Conservation (phyloP, 2,888 invertebrate species). For the Apoderus coryli region DNA sequence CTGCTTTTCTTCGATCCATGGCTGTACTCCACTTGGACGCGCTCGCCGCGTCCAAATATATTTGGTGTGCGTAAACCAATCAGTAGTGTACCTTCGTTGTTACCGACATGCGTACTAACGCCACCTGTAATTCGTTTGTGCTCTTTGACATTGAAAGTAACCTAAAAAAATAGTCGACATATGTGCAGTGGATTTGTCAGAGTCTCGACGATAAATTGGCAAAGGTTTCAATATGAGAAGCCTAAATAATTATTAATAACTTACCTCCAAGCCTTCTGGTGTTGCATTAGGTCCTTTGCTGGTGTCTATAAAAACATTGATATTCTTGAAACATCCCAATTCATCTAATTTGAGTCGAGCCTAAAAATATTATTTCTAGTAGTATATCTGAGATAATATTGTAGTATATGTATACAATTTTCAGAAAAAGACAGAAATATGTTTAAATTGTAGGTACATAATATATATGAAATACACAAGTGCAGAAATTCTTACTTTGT, state of each 20-base stretch:
- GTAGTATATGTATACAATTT: too few species aligned
- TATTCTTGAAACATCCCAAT: slow-evolving; percentile 78
- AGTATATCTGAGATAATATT: background rate
- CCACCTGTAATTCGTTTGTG: slow-evolving; percentile 69
- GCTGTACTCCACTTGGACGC: slow-evolving; percentile 66
- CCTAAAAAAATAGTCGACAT: slow-evolving; percentile 36
- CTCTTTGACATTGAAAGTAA: slow-evolving; percentile 80
- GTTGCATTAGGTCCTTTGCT: slow-evolving; percentile 61
- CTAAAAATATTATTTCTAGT: slow-evolving; percentile 29
- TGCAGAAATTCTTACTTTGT: too few species aligned
- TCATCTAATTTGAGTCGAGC: slow-evolving; percentile 63
- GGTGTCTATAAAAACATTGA: slow-evolving; percentile 77
- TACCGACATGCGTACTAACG: slow-evolving; percentile 75
- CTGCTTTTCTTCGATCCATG: slow-evolving; percentile 71
- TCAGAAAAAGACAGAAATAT: too few species aligned
- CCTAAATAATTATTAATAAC: slow-evolving; percentile 9
- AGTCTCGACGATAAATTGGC: too few species aligned
- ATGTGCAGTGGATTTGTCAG: too few species aligned
- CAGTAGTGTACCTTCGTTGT: slow-evolving; percentile 79
- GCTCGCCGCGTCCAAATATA: slow-evolving; percentile 76
- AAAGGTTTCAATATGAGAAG: too few species aligned
- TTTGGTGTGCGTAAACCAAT: slow-evolving; percentile 68
- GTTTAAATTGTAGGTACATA: too few species aligned
- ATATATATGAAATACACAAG: too few species aligned
- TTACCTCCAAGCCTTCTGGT: slow-evolving; percentile 68